Base-by-base conservation (phyloP, 2,888 invertebrate species). In the Caenorhabditis sp. region DNA sequence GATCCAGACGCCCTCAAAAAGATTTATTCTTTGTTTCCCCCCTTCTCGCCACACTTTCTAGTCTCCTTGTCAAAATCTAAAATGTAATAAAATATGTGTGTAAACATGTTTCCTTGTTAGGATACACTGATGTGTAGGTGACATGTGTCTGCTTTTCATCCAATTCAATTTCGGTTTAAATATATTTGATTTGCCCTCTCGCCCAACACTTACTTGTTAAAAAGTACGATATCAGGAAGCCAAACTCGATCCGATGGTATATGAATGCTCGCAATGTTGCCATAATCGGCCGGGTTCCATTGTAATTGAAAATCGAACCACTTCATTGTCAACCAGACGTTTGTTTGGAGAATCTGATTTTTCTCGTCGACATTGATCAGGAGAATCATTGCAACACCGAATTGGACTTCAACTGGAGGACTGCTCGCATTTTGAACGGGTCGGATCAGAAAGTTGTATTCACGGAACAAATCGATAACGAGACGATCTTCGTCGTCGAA, bases 401-500 rank as follows among this genome's bases (percentile, higher is more conserved):
- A 89, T 62, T 88, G 83, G 53, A 90, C 89, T 0, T 66, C 62
- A 12, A 83, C 75, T 8, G 77, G 82, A n/a, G 77, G 76, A 24
- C 69, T 78, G 60, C 70, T 83, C 21, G 89, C 87, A 43, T 88
- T 88, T 57, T 89, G 88, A 26, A 90, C 90, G 1, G 90, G 90
- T 54, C 90, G 85, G 64, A 90, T 89, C 31, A 90, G 86, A n/a
- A 88, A 88, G 75, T 90, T 90, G 87, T 90, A 90, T 59, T 89
- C 89, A 21, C 78, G 75, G 79, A 90, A 90, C 69, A 90, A 81
- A 81, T 89, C 88, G 54, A 89, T 83, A 54, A 89, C 88, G 61
- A 90, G 86, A 5, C 88, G 83, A 66, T 88, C 89, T 82, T 89
- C 89, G 76, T 89, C 88, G 58, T 88, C 88, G 64, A 31, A 31